Evolutionary conservation across 2,797 vertebrate species (phyloP).

Genomic region (Phataginus tetradactyla): DNA sequence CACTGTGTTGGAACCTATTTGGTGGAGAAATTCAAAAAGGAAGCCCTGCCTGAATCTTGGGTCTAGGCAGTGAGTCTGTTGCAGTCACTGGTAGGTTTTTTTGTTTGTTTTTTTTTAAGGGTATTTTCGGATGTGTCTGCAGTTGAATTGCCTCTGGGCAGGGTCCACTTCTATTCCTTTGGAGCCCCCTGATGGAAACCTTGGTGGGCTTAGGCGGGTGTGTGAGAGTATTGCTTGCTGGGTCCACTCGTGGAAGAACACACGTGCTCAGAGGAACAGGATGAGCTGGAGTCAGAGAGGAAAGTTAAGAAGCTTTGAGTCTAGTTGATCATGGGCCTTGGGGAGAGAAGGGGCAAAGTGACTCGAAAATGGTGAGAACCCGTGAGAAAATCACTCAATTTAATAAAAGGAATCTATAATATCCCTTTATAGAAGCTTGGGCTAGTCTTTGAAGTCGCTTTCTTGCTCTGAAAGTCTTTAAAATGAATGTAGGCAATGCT

Average conservation of each 20-base stretch:
- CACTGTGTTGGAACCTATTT: not conserved
- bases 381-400: not conserved
- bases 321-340: not conserved
- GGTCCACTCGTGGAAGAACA: not conserved
- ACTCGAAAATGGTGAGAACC: not conserved
- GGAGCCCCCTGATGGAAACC: not conserved
- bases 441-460: constrained; percentile 51
- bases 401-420: constrained; percentile 30
- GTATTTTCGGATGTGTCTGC: not conserved
- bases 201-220: not conserved
- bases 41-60: not conserved
- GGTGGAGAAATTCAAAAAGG: not conserved
- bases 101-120: not conserved
- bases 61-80: not conserved
- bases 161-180: not conserved
- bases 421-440: not conserved
- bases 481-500: not conserved
- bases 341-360: not conserved
- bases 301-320: not conserved
- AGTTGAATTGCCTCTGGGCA: not conserved
- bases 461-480: constrained; percentile 39
- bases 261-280: not conserved
- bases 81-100: not conserved
- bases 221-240: not conserved
- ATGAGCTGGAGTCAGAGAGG: not conserved